Evolutionary conservation across 2,888 invertebrate genomes (phyloP).

Genomic region (Papilio elwesi): DNA sequence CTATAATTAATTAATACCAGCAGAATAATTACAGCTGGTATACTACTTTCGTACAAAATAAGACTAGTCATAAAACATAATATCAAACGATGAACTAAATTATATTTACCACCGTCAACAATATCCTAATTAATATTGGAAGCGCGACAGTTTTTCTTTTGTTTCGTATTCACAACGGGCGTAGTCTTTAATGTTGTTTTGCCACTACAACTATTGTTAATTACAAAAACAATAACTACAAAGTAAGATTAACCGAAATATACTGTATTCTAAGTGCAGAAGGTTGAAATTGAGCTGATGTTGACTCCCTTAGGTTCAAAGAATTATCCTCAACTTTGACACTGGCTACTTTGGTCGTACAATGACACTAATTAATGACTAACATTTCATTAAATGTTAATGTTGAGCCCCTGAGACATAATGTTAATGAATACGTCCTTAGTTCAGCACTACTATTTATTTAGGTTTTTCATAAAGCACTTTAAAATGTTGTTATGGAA

Average conservation of each 20-base stretch:
- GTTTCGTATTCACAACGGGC: slow-evolving; percentile 7
- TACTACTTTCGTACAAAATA: too few species aligned
- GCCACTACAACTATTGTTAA: slow-evolving; percentile 4
- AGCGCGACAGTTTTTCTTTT: background rate
- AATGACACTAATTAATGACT: slow-evolving; percentile 71
- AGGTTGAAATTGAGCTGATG: slow-evolving; percentile 16
- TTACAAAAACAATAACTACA: too few species aligned
- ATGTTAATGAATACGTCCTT: background rate
- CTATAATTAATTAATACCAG: too few species aligned
- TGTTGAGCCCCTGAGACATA: background rate
- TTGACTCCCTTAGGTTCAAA: slow-evolving; percentile 5
- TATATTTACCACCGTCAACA: background rate
- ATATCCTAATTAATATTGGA: slow-evolving; percentile 15
- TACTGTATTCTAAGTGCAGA: background rate
- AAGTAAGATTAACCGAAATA: background rate
- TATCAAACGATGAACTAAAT: background rate
- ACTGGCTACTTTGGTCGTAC: background rate
- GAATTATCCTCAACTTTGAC: slow-evolving; percentile 12
- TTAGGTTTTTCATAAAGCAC: too few species aligned
- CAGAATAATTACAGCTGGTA: too few species aligned
- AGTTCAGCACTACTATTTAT: background rate
- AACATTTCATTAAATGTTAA: slow-evolving; percentile 61
- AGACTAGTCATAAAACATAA: too few species aligned
- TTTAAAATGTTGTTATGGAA: too few species aligned
- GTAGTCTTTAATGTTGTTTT: slow-evolving; percentile 6